Evolutionary conservation across 1,140 invertebrate species (phyloP).

Genomic region (Heliothis virescens): DNA sequence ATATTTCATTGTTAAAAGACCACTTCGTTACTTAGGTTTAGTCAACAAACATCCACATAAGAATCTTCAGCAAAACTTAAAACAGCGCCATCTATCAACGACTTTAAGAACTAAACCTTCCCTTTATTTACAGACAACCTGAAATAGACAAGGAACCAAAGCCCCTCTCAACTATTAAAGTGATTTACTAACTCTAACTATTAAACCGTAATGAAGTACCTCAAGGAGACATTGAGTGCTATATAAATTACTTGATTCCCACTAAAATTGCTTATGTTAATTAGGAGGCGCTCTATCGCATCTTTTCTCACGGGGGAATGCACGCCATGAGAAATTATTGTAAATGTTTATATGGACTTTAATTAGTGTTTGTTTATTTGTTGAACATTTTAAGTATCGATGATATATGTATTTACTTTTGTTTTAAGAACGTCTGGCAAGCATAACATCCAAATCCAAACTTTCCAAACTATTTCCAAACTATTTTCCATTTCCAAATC

Average conservation of each 20-base stretch:
- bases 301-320: slow-evolving; percentile 10
- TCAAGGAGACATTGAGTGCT: background rate
- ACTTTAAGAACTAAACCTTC: background rate
- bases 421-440: background rate
- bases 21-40: too few relatives aligned
- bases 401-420: background rate
- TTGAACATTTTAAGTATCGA: background rate
- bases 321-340: background rate
- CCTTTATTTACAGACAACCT: background rate
- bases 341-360: background rate
- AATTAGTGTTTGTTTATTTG: too few relatives aligned
- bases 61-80: too few relatives aligned
- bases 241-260: slow-evolving; percentile 13
- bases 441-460: too few relatives aligned
- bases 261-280: slow-evolving; percentile 17
- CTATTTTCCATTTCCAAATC: too few relatives aligned
- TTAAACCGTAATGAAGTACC: slow-evolving; percentile 19
- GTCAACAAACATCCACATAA: too few relatives aligned
- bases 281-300: slow-evolving; percentile 1
- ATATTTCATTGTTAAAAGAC: too few relatives aligned
- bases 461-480: too few relatives aligned
- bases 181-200: slow-evolving; percentile 6
- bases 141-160: slow-evolving; percentile 2
- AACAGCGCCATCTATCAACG: slow-evolving; percentile 1
- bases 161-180: background rate